Evolutionary conservation across 2,888 invertebrate species (phyloP), one percentile per base, ranked within the genome.

Genomic region (Eristalis pertinax): DNA sequence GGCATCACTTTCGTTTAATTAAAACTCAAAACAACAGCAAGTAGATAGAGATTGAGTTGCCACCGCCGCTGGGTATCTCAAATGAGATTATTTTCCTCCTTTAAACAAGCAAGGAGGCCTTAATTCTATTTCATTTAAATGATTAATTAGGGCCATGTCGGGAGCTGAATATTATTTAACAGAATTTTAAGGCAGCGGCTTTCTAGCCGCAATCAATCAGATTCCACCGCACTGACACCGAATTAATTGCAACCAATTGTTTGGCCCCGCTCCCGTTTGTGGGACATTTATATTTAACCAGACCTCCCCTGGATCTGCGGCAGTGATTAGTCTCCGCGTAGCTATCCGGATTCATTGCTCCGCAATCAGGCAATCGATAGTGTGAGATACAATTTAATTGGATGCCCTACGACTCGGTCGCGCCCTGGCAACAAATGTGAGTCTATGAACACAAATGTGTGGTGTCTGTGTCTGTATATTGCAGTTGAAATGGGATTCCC

Each of bases 51-150:
- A 41, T 15, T 58, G 60, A 67, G 41, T 13, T 19, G 41, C 29
- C 22, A 29, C 7, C 4, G 24, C 15, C 35, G 41, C n/a, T 8
- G 60, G 22, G 24, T 62, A 15, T 29, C 62, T 22, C 43, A 22
- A 63, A 43, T 22, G 10, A 73, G 63, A 63, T 38, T 19, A 38
- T 58, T 24, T 43, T 22, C 58, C 60, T 5, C 22, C 22, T 41
- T 50, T 26, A 68, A 69, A 50, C 24, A 63, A 8, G 15, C 19
- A 19, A 19, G 4, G 32, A 24, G 7, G n/a, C 26, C 43, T 32
- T 77, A 43, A 63, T 77, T 69, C 35, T 50, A 69, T 68, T 50
- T 35, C 24, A 77, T 63, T 69, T 77, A 77, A 77, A 63, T 77
- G 69, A 77, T 69, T 69, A 69, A 77, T 69, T 77, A 69, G 35